Base-by-base conservation (phyloP, 2,888 invertebrate genomes). In the Timema cristinae region DNA sequence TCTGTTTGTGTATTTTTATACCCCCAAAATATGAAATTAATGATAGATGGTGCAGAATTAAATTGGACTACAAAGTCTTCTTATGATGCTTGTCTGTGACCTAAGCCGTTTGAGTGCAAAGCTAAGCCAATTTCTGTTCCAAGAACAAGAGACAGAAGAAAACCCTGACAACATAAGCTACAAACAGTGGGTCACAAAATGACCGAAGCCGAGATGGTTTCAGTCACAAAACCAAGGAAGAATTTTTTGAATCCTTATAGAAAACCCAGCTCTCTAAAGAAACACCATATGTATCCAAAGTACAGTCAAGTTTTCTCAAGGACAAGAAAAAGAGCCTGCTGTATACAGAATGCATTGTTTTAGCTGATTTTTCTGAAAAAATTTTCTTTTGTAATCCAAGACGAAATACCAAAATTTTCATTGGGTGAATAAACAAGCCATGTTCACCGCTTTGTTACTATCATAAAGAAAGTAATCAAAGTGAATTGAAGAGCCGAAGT, bases 11-110 rank as follows among this genome's bases (percentile, higher is more conserved):
- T 59, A 56, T 56, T n/a, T 16, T 59, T 1, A n/a, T n/a, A 7
- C 59, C n/a, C 0, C 8, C 59, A 59, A 13, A 59, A 59, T n/a
- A 32, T 59, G 0, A 59, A 59, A 59, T n/a, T 59, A 59, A 11
- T 59, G 59, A 59, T 59, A 59, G 15, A n/a, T 13, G 59, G 15
- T 59, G 59, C 59, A 59, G n/a, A 59, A 59, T 59, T 59, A 59
- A 54, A 54, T 59, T 32, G 9, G n/a, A 59, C 32, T 59, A 59
- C 59, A 59, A 59, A 59, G 15, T 16, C 59, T 59, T 59, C 0
- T 10, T 59, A 15, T 16, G 59, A 59, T 59, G 59, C 15, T 59
- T 7, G 59, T 59, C 6, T 59, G 15, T 59, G 59, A 8, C 32
- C 32, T 32, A 32, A 32, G 32, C 59, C 15, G n/a, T 32, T 59